A percentile compares a stretch with the other conserved stretches of the same genome.
Evolutionary conservation across 2,797 vertebrate species (phyloP).

Genomic region (Eremophila alpestris): DNA sequence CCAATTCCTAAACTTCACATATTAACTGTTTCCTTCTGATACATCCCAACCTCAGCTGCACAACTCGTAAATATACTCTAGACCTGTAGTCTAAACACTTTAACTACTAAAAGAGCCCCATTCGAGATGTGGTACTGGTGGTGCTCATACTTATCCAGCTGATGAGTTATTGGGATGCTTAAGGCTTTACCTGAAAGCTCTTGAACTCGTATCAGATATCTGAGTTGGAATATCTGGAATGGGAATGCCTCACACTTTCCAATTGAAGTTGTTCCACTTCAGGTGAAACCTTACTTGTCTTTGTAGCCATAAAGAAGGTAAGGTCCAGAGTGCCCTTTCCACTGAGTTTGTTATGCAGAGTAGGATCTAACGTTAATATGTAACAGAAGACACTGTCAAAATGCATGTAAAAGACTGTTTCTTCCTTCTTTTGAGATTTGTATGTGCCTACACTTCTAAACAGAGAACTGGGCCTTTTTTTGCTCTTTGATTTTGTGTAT

Average conservation of each 20-base stretch:
- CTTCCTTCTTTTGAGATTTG: not conserved
- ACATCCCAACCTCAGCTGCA: not conserved
- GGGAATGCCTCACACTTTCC: not conserved
- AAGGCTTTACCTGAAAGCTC: not conserved
- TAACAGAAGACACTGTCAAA: not conserved
- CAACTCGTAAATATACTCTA: not conserved
- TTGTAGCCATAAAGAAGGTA: not conserved
- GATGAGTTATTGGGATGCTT: not conserved
- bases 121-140: not conserved
- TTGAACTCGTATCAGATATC: not conserved
- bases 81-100: not conserved
- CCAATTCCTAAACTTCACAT: not conserved
- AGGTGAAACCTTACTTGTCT: not conserved
- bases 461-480: not conserved
- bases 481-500: not conserved
- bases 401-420: not conserved
- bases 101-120: fast-evolving
- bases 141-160: not conserved
- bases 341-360: not conserved
- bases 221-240: not conserved
- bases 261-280: not conserved
- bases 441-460: not conserved
- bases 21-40: not conserved
- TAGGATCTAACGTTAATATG: not conserved
- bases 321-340: not conserved